phyloP scores from a whole-genome alignment of 2,797 vertebrate genomes.

The Eulemur albifrons region DNA sequence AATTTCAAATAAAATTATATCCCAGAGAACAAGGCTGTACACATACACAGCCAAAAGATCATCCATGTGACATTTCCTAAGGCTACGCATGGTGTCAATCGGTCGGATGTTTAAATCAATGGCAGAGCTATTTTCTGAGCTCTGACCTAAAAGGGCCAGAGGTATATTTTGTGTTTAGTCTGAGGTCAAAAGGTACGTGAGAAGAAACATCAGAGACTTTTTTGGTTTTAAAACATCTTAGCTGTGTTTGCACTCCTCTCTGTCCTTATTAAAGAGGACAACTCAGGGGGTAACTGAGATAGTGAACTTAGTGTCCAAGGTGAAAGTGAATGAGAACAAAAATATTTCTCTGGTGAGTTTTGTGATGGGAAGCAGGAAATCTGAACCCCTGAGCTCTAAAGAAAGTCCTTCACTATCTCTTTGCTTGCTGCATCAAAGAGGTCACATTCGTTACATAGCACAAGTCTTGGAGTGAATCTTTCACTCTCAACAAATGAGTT shows the following conservation, averaged over 20 bases:
- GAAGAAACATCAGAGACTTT: not conserved
- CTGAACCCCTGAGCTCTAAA: not conserved
- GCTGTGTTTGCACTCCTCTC: not conserved
- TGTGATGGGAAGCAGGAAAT: constrained; percentile 4
- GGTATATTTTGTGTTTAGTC: not conserved
- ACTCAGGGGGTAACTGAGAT: not conserved
- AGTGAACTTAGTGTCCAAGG: not conserved
- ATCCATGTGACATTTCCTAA: constrained; percentile 35
- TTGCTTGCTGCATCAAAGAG: not conserved
- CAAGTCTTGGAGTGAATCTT: not conserved
- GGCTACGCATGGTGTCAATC: constrained; percentile 20
- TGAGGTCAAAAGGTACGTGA: not conserved
- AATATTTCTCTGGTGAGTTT: constrained; percentile 12
- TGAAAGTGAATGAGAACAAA: not conserved
- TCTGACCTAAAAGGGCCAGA: not conserved
- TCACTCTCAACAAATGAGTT: not conserved
- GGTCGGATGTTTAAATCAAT: constrained; percentile 43
- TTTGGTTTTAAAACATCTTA: constrained; percentile 15
- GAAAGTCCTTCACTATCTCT: not conserved
- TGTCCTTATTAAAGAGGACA: not conserved
- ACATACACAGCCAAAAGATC: not conserved
- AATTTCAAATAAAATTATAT: constrained; percentile 56
- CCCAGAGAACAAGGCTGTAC: not conserved
- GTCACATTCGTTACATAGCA: not conserved
- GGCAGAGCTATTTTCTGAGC: constrained; percentile 52